Conservation (phyloP, 2,113 vertebrate genomes). For the Riparia riparia region DNA sequence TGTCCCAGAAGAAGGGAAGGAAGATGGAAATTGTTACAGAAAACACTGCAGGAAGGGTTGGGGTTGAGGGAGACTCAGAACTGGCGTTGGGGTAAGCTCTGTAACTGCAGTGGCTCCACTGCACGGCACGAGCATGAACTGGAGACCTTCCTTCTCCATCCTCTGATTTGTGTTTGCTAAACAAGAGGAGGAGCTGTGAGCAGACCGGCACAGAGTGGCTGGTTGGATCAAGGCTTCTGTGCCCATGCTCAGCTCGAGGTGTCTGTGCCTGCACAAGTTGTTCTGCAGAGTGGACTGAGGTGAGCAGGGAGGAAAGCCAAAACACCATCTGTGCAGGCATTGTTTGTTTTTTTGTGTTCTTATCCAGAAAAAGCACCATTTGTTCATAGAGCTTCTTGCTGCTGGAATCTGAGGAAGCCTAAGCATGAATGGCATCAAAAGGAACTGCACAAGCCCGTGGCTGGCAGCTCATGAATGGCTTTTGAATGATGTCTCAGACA, state of each 20-base stretch:
- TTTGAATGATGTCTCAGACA: not conserved
- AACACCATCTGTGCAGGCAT: not conserved
- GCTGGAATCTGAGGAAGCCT: not conserved
- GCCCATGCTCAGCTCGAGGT: accelerated
- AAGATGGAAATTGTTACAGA: not conserved
- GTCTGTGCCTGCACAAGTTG: not conserved
- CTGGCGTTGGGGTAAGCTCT: not conserved
- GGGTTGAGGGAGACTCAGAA: not conserved
- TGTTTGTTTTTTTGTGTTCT: not conserved
- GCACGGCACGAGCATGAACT: not conserved
- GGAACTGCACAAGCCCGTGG: not conserved
- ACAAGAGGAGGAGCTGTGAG: not conserved
- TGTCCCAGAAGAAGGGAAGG: not conserved
- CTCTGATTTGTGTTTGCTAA: not conserved
- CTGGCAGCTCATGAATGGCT: not conserved
- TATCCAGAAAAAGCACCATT: not conserved
- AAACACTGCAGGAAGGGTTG: not conserved
- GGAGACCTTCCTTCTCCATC: accelerated
- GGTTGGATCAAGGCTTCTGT: not conserved
- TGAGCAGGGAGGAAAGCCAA: not conserved
- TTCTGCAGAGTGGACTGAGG: not conserved
- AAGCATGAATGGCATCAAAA: not conserved
- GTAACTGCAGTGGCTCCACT: not conserved
- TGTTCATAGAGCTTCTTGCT: not conserved
- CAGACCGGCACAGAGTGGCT: not conserved